Conservation (phyloP, 2,113 vertebrate genomes). For the Pantherophis guttatus region DNA sequence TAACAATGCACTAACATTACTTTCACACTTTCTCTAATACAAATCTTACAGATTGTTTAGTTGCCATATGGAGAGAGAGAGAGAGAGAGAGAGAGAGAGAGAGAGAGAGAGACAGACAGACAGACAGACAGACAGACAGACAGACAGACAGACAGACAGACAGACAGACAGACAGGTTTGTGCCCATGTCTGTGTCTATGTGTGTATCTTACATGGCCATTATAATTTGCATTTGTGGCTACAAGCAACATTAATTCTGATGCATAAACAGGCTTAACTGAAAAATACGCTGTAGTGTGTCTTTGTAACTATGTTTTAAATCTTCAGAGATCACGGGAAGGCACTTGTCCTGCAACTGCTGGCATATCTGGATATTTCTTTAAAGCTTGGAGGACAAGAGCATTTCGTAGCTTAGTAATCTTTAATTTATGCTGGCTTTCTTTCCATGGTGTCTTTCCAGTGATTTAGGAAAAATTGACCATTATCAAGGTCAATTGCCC, state of each 20-base stretch:
- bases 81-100: too few species aligned
- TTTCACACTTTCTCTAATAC: neutral
- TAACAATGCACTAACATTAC: too few species aligned
- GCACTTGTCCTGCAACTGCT: neutral
- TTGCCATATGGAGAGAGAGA: neutral
- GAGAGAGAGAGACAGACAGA: accelerated
- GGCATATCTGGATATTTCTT: neutral
- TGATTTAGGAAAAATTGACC: neutral
- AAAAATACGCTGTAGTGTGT: neutral
- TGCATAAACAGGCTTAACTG: neutral
- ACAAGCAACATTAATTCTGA: neutral
- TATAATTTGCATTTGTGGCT: neutral
- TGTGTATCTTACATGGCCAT: neutral
- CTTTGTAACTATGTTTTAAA: neutral
- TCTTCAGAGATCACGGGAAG: neutral
- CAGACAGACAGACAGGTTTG: too few species aligned
- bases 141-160: too few species aligned
- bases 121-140: neutral
- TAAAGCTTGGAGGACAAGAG: neutral
- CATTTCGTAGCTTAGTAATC: neutral
- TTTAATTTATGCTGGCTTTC: neutral
- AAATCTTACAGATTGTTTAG: neutral
- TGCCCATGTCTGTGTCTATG: neutral
- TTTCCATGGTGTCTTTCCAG: neutral
- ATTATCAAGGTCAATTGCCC: neutral